Conservation (phyloP, 2,797 vertebrate species). For the Muraenolepis orangiensis region DNA sequence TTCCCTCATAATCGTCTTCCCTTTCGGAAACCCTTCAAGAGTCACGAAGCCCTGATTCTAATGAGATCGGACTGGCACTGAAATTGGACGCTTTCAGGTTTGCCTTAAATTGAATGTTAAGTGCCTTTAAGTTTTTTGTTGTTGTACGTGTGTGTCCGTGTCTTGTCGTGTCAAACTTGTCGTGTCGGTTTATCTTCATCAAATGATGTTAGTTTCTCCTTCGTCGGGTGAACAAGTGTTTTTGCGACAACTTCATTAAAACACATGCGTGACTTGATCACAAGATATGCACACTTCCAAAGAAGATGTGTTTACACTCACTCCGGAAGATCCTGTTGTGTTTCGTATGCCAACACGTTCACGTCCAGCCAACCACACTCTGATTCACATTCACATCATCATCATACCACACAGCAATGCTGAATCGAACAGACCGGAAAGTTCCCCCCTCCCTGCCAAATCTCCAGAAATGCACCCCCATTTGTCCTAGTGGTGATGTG, state of each 20-base stretch:
- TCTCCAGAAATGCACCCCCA: slow-evolving; percentile 35
- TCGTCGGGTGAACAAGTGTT: no score
- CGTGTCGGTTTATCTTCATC: slow-evolving; percentile 1
- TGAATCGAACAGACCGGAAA: no score
- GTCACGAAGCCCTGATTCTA: slow-evolving; percentile 54
- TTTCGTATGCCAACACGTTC: no score
- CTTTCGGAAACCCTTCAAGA: slow-evolving; percentile 70
- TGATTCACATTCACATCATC: no score
- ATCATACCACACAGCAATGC: no score
- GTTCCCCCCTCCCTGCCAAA: not conserved
- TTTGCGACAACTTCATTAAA: no score
- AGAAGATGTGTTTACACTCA: no score
- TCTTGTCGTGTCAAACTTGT: not conserved
- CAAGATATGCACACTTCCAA: no score
- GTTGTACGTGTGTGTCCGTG: not conserved
- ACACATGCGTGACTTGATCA: no score
- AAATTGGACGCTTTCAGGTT: slow-evolving; percentile 49
- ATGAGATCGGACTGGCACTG: slow-evolving; percentile 38
- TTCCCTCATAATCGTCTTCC: slow-evolving; percentile 76
- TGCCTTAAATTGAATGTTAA: slow-evolving; percentile 46
- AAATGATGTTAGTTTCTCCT: no score
- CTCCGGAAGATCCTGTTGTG: no score
- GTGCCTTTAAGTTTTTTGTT: slow-evolving; percentile 33
- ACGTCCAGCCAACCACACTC: no score
- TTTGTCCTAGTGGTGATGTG: slow-evolving; percentile 68